Conservation (phyloP, 2,797 vertebrate genomes). For the Crossoptilon crossoptilon region DNA sequence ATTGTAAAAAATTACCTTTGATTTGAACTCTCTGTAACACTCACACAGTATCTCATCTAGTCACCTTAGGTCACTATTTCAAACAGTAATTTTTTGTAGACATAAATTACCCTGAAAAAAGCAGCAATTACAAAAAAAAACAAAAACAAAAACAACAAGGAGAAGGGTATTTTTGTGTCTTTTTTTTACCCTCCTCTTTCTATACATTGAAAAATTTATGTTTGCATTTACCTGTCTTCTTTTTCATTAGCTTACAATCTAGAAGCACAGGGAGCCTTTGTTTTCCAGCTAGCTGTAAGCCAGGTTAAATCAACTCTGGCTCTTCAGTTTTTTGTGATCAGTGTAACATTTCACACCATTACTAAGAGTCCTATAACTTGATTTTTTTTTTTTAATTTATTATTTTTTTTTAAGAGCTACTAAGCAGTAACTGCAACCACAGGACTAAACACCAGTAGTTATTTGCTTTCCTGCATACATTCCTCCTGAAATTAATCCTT, state of each 20-base stretch:
- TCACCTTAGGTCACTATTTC: conserved; percentile 81
- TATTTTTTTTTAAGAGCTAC: conserved; percentile 42
- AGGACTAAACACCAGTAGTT: conserved; percentile 74
- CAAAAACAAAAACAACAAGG: too few relatives aligned
- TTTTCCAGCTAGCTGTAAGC: conserved; percentile 77
- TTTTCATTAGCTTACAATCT: conserved; percentile 79
- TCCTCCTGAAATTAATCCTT: conserved; percentile 78
- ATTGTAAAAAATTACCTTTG: conserved; percentile 76
- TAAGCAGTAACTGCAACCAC: conserved; percentile 78
- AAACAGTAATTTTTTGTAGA: conserved; percentile 79
- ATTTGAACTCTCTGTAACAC: conserved; percentile 79
- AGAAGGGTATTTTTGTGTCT: not conserved
- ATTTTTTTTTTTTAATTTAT: not conserved
- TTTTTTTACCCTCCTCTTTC: not conserved
- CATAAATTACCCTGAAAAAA: conserved; percentile 87
- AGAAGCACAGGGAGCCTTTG: conserved; percentile 79
- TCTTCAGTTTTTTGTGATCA: conserved; percentile 81
- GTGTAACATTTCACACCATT: conserved; percentile 76
- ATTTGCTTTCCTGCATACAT: conserved; percentile 76
- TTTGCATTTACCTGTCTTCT: conserved; percentile 68
- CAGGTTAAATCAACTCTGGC: conserved; percentile 74
- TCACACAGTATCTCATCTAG: conserved; percentile 72
- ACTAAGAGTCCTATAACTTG: conserved; percentile 62
- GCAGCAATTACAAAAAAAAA: conserved; percentile 83
- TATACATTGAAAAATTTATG: conserved; percentile 63